Percentiles rank a stretch among this genome's conserved stretches.
phyloP scores from a whole-genome alignment of 2,797 vertebrate species.

The Chelon auratus region DNA sequence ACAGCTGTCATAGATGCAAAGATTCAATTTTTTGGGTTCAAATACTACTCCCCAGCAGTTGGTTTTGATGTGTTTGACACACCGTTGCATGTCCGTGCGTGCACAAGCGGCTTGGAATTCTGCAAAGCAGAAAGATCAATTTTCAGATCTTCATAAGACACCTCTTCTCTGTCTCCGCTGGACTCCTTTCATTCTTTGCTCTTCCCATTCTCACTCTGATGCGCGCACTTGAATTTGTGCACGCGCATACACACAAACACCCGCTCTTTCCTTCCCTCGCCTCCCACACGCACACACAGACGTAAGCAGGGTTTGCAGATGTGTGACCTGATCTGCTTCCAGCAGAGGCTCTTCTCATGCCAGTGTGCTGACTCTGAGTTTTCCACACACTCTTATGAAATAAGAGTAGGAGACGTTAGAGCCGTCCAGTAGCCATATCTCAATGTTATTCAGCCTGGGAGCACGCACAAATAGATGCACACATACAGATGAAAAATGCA shows the following conservation, averaged over 20 bases:
- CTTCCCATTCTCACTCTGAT: conserved; percentile 21
- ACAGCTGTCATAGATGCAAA: conserved; percentile 5
- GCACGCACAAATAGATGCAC: conserved; percentile 25
- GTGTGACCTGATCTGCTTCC: conserved; percentile 80
- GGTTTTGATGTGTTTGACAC: conserved; percentile 18
- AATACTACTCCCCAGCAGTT: neutral
- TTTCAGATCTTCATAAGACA: conserved; percentile 32
- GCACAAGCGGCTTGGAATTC: conserved; percentile 25
- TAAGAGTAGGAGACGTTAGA: conserved; percentile 78
- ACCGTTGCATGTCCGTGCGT: conserved; percentile 16
- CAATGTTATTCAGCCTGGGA: conserved; percentile 53
- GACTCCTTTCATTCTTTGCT: conserved; percentile 22
- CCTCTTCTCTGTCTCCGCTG: conserved; percentile 4
- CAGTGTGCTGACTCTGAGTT: conserved; percentile 83
- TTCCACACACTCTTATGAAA: conserved; percentile 85
- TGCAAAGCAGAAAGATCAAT: conserved; percentile 34
- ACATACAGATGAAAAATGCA: conserved; percentile 38
- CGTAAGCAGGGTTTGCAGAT: conserved; percentile 71
- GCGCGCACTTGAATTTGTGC: conserved; percentile 41
- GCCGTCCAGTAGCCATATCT: conserved; percentile 67
- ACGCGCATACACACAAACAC: conserved; percentile 16
- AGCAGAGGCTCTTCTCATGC: conserved; percentile 72
- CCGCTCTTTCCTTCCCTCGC: conserved; percentile 3
- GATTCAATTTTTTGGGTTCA: neutral
- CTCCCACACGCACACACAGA: conserved; percentile 21